Evolutionary conservation across 2,888 invertebrate species (phyloP).

Genomic region (Phyllotreta striolata): DNA sequence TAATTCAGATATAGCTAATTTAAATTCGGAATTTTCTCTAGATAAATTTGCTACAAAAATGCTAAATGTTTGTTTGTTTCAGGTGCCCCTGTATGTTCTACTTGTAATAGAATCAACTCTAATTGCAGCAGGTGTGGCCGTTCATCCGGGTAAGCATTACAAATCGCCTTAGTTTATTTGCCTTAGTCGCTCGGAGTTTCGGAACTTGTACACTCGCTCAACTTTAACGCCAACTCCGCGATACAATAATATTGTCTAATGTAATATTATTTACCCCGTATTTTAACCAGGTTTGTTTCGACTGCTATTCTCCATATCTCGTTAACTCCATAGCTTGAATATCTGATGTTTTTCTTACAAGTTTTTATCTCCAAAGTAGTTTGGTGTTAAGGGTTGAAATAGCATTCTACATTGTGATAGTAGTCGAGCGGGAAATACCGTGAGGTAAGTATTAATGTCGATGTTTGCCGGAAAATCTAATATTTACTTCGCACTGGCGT

Average conservation of each 20-base stretch:
- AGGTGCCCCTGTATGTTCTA: constrained; percentile 58
- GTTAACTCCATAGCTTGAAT: too few species aligned
- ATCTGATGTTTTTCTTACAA: too few species aligned
- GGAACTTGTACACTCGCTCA: neutral
- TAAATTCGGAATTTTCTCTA: neutral
- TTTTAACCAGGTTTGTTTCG: too few species aligned
- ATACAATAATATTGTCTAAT: too few species aligned
- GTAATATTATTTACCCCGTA: too few species aligned
- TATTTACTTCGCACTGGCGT: constrained; percentile 8
- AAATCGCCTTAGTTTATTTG: constrained; percentile 2
- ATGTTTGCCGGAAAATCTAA: constrained; percentile 8
- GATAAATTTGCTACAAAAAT: neutral
- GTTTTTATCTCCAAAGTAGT: too few species aligned
- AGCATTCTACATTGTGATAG: neutral
- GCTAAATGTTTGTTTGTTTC: constrained; percentile 44
- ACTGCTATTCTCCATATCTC: too few species aligned
- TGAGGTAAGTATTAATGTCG: constrained; percentile 5
- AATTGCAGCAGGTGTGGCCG: constrained; percentile 57
- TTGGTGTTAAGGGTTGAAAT: too few species aligned
- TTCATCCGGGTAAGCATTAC: constrained; percentile 58
- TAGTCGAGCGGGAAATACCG: neutral
- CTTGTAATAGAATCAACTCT: constrained; percentile 58
- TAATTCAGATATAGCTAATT: neutral
- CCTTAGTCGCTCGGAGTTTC: neutral
- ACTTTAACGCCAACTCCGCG: neutral